phyloP scores from a whole-genome alignment of 2,888 invertebrate genomes.

The Harmothoe impar region DNA sequence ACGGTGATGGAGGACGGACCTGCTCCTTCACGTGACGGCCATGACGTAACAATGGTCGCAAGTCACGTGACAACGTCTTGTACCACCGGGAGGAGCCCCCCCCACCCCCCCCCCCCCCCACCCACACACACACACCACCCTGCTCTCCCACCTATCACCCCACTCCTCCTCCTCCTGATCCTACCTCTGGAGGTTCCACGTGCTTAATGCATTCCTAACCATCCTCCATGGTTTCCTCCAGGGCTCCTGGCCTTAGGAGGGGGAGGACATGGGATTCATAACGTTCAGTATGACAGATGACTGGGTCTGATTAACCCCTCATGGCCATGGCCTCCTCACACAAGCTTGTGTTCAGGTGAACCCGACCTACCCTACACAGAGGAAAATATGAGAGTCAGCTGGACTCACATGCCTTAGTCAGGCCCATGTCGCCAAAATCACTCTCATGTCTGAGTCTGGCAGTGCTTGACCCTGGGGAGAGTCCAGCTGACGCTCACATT shows the following conservation, averaged over 20 bases:
- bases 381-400: no score
- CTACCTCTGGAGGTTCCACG: neutral
- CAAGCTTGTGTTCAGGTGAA: no score
- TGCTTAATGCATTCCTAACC: slow-evolving; percentile 20
- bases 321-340: no score
- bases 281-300: no score
- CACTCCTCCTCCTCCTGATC: neutral
- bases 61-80: neutral
- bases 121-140: neutral
- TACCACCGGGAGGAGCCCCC: neutral
- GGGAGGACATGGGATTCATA: no score
- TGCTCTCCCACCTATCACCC: neutral
- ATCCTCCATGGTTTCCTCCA: neutral
- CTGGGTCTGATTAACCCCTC: no score
- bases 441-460: no score
- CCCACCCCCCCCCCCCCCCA: neutral
- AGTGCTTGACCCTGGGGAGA: no score
- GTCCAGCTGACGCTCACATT: no score
- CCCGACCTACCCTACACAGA: no score
- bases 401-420: no score
- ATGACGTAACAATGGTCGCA: neutral
- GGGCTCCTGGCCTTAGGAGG: neutral
- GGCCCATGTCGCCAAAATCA: no score
- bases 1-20: neutral
- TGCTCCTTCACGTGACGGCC: neutral